phyloP scores from a whole-genome alignment of 1,140 invertebrate species.

The Drosophila obscura region DNA sequence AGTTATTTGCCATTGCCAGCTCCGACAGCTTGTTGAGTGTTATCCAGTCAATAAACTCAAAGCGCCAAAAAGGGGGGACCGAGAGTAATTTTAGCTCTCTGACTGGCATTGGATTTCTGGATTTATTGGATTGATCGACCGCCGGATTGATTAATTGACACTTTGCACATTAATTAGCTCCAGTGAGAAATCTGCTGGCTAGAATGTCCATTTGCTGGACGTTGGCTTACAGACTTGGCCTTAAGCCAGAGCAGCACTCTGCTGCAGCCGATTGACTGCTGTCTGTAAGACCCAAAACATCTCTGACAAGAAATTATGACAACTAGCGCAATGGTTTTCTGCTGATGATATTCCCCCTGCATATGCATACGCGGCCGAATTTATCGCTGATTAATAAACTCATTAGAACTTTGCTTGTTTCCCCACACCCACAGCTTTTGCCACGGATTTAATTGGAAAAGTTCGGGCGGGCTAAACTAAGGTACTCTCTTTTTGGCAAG shows the following conservation, averaged over 20 bases:
- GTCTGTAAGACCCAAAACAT: constrained; percentile 3
- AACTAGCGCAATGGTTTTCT: constrained; percentile 35
- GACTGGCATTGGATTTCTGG: constrained; percentile 34
- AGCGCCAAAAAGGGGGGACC: background rate
- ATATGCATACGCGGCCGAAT: constrained; percentile 47
- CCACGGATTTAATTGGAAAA: constrained; percentile 73
- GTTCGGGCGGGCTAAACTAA: constrained; percentile 37
- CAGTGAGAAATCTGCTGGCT: constrained; percentile 19
- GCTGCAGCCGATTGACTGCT: background rate
- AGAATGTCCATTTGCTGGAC: constrained; percentile 2
- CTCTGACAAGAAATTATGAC: constrained; percentile 68
- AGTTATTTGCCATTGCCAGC: constrained; percentile 64
- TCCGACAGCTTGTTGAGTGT: constrained; percentile 74
- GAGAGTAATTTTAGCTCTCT: constrained; percentile 5
- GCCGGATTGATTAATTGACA: constrained; percentile 80
- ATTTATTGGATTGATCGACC: constrained; percentile 70
- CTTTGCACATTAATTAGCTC: constrained; percentile 78
- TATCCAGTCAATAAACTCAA: constrained; percentile 69
- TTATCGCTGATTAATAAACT: constrained; percentile 76
- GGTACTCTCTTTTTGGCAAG: constrained; percentile 2
- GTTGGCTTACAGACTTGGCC: constrained; percentile 43
- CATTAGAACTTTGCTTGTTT: constrained; percentile 74
- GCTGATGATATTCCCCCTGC: too few species aligned
- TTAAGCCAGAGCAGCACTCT: constrained; percentile 19
- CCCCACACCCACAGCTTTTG: constrained; percentile 35